Evolutionary conservation across 2,888 invertebrate species (phyloP).

Genomic region (Argynnis bischoffii): DNA sequence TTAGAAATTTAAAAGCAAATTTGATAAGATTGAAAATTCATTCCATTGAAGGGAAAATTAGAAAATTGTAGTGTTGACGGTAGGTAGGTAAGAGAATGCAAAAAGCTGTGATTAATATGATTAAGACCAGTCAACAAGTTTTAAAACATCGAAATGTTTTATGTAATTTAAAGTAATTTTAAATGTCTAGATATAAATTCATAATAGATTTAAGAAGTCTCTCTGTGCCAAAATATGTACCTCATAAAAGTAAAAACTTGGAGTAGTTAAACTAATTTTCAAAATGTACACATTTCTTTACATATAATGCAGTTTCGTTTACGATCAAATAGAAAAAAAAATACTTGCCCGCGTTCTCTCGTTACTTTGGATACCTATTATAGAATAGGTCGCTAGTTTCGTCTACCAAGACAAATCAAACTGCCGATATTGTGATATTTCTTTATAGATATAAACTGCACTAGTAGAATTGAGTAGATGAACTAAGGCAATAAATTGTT

Average conservation of each 20-base stretch:
- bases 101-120: constrained; percentile 81
- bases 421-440: constrained; percentile 49
- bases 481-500: constrained; percentile 13
- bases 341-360: constrained; percentile 45
- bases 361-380: constrained; percentile 21
- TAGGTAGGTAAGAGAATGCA: constrained; percentile 79
- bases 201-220: constrained; percentile 82
- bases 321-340: constrained; percentile 34
- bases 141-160: constrained; percentile 81
- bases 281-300: constrained; percentile 66
- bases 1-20: constrained; percentile 14
- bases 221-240: constrained; percentile 92
- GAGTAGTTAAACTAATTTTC: constrained; percentile 76
- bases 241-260: constrained; percentile 84
- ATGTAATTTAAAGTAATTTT: constrained; percentile 73
- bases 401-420: constrained; percentile 33
- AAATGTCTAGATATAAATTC: constrained; percentile 69
- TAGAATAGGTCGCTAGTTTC: constrained; percentile 19
- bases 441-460: constrained; percentile 36
- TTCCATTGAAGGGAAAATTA: constrained; percentile 71
- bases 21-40: constrained; percentile 64
- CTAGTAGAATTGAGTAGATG: constrained; percentile 21
- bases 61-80: constrained; percentile 73
- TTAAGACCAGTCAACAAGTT: constrained; percentile 82
- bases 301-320: constrained; percentile 47